Base-by-base conservation (phyloP, 2,113 vertebrate species). In the Glaucidium brasilianum region DNA sequence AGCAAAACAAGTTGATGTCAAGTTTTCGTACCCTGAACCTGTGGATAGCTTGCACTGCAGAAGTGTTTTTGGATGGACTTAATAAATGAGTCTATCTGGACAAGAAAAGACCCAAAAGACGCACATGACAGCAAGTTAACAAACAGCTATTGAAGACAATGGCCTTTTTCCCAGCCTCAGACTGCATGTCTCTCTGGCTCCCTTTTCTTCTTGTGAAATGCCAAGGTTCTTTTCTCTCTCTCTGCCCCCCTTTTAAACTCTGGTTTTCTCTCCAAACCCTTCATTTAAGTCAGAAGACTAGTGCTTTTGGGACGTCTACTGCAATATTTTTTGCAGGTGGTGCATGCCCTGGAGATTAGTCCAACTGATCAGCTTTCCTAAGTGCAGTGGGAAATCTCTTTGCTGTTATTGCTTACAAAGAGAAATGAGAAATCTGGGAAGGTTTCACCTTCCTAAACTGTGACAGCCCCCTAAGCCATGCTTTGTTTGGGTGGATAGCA, bases 161-260 rank as follows among this genome's bases (percentile, higher is more conserved):
- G 92, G 73, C 32, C 68, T 84, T 81, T 58, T 89, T 56, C 83
- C 89, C 92, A 78, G 94, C 68, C 88, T 56, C 85, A 93, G 94
- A 81, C 96, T 86, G 72, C 25, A 4, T 15, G 91, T 73, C 96
- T 96, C 93, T 90, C 88, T 55, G 94, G 26, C 82, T 80, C 20
- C 68, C 41, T n/a, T 49, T 73, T 73, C 88, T 75, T 35, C 92
- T 49, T 92, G 55, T 73, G 82, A 23, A 35, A 10, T 77, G 94
- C 96, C 97, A 95, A 91, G 67, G 34, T 41, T 85, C 92, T 64
- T 94, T 91, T 60, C 74, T 72, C 39, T 91, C 56, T 39, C 52
- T 63, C 52, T 85, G 45, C 29, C 12, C 73, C 20, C 39, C 35
- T 78, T 64, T 52, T 2, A 12, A 72, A 15, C 35, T 78, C 34